Evolutionary conservation across 2,113 vertebrate species (phyloP).

Genomic region (Calypte anna): DNA sequence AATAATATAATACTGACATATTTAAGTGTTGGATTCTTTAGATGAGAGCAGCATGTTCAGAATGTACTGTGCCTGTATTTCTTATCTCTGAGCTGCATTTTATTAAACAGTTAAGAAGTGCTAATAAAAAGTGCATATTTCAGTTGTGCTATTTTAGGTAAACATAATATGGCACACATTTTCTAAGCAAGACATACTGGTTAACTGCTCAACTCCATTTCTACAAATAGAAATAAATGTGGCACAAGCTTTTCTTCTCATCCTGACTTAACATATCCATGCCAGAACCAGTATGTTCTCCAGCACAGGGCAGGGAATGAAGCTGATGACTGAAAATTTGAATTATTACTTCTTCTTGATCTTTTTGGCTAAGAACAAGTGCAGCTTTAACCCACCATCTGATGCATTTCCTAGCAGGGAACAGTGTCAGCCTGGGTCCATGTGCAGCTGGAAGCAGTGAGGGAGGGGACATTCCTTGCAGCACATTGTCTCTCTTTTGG

Average conservation of each 20-base stretch:
- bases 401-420: neutral
- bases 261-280: neutral
- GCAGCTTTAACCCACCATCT: neutral
- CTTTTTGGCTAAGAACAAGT: constrained; percentile 13
- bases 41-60: neutral
- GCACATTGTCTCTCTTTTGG: neutral
- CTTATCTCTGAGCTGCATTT: neutral
- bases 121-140: constrained; percentile 43
- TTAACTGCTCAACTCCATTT: constrained; percentile 1
- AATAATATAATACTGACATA: constrained; percentile 5
- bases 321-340: neutral
- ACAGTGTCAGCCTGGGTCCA: neutral
- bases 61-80: neutral
- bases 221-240: constrained; percentile 18
- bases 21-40: constrained; percentile 11
- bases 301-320: neutral
- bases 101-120: constrained; percentile 6
- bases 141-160: constrained; percentile 39
- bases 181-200: neutral
- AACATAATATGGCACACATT: constrained; percentile 10
- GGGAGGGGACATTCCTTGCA: neutral
- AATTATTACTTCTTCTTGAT: neutral
- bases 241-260: neutral
- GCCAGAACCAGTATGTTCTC: neutral
- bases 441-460: neutral